phyloP scores from a whole-genome alignment of 2,888 invertebrate genomes.

The Maniola hyperantus region DNA sequence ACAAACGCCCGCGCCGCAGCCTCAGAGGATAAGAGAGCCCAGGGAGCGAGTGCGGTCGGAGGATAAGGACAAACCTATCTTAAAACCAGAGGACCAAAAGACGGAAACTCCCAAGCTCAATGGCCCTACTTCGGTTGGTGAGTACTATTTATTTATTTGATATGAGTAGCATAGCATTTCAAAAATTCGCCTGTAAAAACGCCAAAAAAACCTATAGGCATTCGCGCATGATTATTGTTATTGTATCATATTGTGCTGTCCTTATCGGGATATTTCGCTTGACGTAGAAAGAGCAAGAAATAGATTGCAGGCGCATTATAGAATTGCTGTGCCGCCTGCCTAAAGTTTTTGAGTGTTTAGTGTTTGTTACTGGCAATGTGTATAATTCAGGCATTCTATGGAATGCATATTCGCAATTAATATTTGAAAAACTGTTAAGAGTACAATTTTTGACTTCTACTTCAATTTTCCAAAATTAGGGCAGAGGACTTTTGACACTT shows the following conservation, averaged over 20 bases:
- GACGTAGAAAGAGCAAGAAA: not conserved
- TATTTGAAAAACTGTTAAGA: no score
- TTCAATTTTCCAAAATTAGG: no score
- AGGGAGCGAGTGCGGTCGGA: constrained; percentile 55
- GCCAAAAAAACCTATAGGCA: not conserved
- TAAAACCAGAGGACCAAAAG: constrained; percentile 46
- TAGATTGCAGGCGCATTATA: not conserved
- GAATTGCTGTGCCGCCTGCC: constrained; percentile 1
- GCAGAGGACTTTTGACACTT: no score
- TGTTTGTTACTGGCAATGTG: constrained; percentile 10
- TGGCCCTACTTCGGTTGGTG: constrained; percentile 58
- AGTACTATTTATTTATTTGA: constrained; percentile 43
- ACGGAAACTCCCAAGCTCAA: constrained; percentile 52
- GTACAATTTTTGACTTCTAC: no score
- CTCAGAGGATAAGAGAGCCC: constrained; percentile 62
- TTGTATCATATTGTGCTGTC: not conserved
- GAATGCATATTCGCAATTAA: no score
- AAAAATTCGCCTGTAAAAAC: constrained; percentile 2
- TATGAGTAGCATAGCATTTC: not conserved
- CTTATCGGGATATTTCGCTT: not conserved
- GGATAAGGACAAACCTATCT: constrained; percentile 52
- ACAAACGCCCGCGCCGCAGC: constrained; percentile 50
- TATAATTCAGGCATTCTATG: constrained; percentile 6
- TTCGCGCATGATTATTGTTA: not conserved
- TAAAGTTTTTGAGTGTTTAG: constrained; percentile 9